Percentiles rank a stretch among this genome's conserved stretches.
Conservation (phyloP, 2,888 invertebrate species). For the Clunio marinus region DNA sequence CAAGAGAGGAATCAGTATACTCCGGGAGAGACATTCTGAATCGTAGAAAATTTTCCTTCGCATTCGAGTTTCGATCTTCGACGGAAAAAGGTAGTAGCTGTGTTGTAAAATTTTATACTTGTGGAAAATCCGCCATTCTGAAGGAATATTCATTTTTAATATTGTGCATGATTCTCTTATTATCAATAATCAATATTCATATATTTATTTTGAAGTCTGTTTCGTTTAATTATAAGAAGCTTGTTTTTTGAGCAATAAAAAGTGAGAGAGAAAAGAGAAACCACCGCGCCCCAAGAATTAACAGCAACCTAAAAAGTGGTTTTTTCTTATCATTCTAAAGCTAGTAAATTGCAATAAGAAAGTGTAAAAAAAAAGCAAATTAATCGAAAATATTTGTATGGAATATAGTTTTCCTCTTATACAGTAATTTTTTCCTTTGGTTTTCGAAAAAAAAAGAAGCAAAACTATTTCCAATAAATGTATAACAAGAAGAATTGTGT, state of each 20-base stretch:
- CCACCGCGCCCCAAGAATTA: not conserved
- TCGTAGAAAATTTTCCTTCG: not conserved
- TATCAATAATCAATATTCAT: not conserved
- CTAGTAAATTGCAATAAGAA: not conserved
- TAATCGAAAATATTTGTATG: not conserved
- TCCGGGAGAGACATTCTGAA: too few relatives aligned
- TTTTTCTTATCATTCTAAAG: not conserved
- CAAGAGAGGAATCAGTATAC: too few relatives aligned
- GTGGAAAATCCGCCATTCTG: slow-evolving; percentile 4
- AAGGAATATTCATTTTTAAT: not conserved
- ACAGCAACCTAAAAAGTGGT: not conserved
- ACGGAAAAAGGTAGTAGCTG: not conserved
- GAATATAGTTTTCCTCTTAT: not conserved
- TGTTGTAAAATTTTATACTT: not conserved
- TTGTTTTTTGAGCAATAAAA: not conserved
- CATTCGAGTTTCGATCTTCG: not conserved
- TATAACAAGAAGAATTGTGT: not conserved
- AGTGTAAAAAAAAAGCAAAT: not conserved
- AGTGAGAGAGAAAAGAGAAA: not conserved
- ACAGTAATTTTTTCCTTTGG: not conserved
- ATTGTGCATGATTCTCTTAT: not conserved
- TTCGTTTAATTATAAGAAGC: not conserved
- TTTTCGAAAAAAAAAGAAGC: not conserved
- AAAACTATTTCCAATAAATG: not conserved
- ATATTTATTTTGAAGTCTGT: not conserved